phyloP scores from a whole-genome alignment of 2,888 invertebrate genomes.

The Mesodorylaimus sp. region DNA sequence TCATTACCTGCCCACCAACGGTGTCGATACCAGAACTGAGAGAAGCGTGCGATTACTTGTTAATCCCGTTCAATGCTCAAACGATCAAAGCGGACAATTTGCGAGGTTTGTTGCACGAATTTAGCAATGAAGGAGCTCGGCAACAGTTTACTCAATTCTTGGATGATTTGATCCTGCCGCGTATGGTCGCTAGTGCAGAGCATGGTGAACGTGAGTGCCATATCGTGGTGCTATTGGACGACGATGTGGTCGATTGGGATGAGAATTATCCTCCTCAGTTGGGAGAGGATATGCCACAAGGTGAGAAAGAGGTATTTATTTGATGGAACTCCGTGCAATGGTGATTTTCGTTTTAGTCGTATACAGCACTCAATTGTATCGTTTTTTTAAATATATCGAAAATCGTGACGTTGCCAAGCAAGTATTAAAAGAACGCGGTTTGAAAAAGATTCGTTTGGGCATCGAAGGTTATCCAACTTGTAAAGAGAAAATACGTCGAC shows the following conservation, averaged over 20 bases:
- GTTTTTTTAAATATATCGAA: constrained; percentile 98
- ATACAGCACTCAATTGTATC: constrained; percentile 77
- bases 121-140: constrained; percentile 96
- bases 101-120: constrained; percentile 67
- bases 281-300: constrained; percentile 88
- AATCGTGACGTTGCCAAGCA: constrained; percentile 97
- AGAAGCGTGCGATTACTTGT: constrained; percentile 93
- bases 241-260: constrained; percentile 93
- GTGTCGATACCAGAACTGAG: constrained; percentile 86
- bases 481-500: constrained; percentile 89
- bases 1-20: constrained; percentile 80
- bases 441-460: constrained; percentile 93
- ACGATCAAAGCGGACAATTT: constrained; percentile 90
- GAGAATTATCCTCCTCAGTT: constrained; percentile 97
- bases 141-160: constrained; percentile 88
- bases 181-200: constrained; percentile 65
- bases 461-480: constrained; percentile 97
- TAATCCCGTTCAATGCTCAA: constrained; percentile 88
- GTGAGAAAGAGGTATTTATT: constrained; percentile 35
- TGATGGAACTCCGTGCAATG: not conserved
- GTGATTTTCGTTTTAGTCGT: constrained; percentile 47
- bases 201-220: constrained; percentile 94
- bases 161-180: constrained; percentile 77
- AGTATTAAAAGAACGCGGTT: constrained; percentile 88
- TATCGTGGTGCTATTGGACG: constrained; percentile 81